Evolutionary conservation across 1,140 invertebrate species (phyloP), one percentile per base, ranked within the genome.

Genomic region (Hyposmocoma kahamanoa): DNA sequence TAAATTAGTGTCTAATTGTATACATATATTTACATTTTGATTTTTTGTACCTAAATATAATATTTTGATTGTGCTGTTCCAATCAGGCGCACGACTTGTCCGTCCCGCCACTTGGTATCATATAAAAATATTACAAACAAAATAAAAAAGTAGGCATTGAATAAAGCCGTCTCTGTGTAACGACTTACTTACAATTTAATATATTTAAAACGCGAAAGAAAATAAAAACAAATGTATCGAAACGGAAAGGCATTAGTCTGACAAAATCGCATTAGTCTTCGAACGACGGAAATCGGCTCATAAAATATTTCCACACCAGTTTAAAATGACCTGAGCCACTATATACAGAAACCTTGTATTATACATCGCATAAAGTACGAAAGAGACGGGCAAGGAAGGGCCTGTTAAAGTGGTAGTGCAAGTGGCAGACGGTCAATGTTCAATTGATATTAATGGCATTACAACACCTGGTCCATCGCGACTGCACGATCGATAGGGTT

Each of bases 381-480:
- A 26, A 24, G 38, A 20, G 32, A 44, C 56, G 67, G 64, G 68
- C 46, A 51, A 20, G 42, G 57, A 24, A 43, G 69, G 44, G 67
- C 68, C 46, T 30, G 42, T 51, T 73, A 59, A 42, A 36, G 34
- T 73, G 73, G 74, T 45, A 49, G 24, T 50, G 39, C 34, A 48
- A 58, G 50, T 58, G 59, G 48, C 71, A 67, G 61, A 72, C 67
- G 72, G 75, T 71, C 76, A 76, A 53, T 67, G 67, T 67, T 72
- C 76, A 77, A 83, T 83, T 83, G 79, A 79, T 80, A 83, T 80
- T 80, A 80, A 83, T 79, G 74, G 66, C 55, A 56, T 62, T 59
- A 71, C 52, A 69, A 75, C 79, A 83, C 79, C 79, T 83, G 79
- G 76, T 75, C 60, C 28, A 71, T 47, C 55, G 59, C 62, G 59